Base-by-base conservation (phyloP, 1,140 invertebrate species). In the Drosophila arizonae region DNA sequence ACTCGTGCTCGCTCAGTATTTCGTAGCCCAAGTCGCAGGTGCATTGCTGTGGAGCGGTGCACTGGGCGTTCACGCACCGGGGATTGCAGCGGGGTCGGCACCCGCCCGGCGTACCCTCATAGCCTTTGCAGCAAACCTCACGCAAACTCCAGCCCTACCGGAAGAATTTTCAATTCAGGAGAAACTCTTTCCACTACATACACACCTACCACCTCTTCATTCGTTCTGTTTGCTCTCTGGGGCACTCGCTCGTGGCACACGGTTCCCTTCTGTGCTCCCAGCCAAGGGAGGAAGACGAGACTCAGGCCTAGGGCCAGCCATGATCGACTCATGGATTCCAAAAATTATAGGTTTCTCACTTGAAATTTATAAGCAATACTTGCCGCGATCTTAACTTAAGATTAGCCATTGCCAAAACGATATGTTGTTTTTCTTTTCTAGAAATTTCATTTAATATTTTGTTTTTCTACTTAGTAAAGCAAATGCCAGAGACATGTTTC, bases 1-100 rank as follows among this genome's bases (percentile, higher is more conserved):
- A 6, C 15, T 41, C 13, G 1, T 0, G 4, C 3, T 26, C 41
- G 15, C 5, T 36, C 10, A 46, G 9, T 3, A 48, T 62, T 10
- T 54, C 50, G 39, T 62, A 69, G 39, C 66, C 66, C 13, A 33
- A 28, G 10, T 36, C 21, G 39, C 66, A 69, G 50, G 66, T 69
- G 39, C 66, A 69, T 30, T 61, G 11, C 50, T 69, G 56, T 2
- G 66, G 66, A 3, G 57, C 66, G 21, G 51, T 63, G 36, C 60
- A 70, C 21, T 15, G 28, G 10, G 67, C 58, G 36, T 70, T 0
- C 10, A 70, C 51, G 21, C 67, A 70, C 1, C 6, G 4, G 10
- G 65, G 66, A 15, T 15, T 21, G 21, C 67, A 50, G 3, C 33
- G 10, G n/a, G 61, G 60, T 6, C 13, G 24, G n/a, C 61, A 71